Evolutionary conservation across 2,113 vertebrate genomes (phyloP).

Genomic region (Marcusenius ussheri): DNA sequence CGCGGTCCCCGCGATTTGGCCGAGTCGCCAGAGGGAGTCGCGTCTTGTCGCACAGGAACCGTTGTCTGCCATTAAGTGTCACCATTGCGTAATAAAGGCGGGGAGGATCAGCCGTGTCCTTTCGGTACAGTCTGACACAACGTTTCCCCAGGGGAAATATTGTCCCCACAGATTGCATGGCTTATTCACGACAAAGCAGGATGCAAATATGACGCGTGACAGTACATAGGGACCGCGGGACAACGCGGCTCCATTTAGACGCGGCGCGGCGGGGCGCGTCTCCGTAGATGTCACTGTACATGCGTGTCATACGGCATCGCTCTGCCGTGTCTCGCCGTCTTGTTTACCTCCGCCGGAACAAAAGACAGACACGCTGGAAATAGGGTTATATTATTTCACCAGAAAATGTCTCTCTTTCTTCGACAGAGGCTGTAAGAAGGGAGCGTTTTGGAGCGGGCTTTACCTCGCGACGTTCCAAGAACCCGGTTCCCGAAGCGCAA

Average conservation of each 20-base stretch:
- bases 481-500: neutral
- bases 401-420: neutral
- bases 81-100: neutral
- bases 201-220: neutral
- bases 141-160: neutral
- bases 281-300: neutral
- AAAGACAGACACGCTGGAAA: neutral
- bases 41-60: neutral
- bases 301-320: neutral
- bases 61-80: neutral
- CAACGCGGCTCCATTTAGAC: neutral
- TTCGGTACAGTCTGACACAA: neutral
- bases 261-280: neutral
- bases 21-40: constrained; percentile 11
- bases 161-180: neutral
- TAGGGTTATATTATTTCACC: neutral
- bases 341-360: neutral
- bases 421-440: too few species aligned
- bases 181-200: neutral
- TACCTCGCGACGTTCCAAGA: neutral
- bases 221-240: neutral
- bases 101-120: neutral
- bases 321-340: neutral
- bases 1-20: neutral
- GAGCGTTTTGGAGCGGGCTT: neutral